A percentile compares a stretch with the other conserved stretches of the same genome.
These are phyloP conservation scores for Mayetiola destructor DNA, from an alignment of 2,888 invertebrate species.

Conservation along the genomic window DNA sequence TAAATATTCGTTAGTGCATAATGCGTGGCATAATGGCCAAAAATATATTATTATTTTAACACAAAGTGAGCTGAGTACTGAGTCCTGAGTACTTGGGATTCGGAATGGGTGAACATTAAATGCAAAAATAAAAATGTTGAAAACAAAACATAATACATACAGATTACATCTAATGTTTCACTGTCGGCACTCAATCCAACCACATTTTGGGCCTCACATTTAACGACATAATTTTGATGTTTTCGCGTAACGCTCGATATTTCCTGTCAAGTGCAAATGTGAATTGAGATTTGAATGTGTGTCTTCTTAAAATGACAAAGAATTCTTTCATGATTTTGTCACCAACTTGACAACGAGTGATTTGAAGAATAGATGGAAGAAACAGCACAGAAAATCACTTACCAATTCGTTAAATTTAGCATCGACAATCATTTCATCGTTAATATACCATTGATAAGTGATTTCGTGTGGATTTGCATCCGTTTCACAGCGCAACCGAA, in stretches of 20 bases:
- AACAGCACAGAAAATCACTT: conserved; percentile 22
- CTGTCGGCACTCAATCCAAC: conserved; percentile 87
- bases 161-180: conserved; percentile 74
- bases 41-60: too few species aligned
- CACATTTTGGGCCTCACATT: conserved; percentile 84
- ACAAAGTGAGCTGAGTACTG: too few species aligned
- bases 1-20: conserved; percentile 10
- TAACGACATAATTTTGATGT: conserved; percentile 72
- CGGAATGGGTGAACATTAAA: conserved; percentile 1
- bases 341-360: too few species aligned
- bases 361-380: neutral
- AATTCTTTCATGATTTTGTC: too few species aligned
- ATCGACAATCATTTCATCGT: conserved; percentile 64
- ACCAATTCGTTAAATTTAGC: conserved; percentile 68
- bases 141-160: conserved; percentile 45
- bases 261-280: too few species aligned
- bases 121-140: neutral
- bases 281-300: too few species aligned
- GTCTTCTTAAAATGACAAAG: too few species aligned
- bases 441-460: conserved; percentile 75
- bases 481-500: conserved; percentile 67
- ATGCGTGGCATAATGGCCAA: too few species aligned
- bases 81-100: too few species aligned
- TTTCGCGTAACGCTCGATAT: conserved; percentile 68
- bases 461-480: conserved; percentile 80